A percentile compares a stretch with the other conserved stretches of the same genome.
These are phyloP conservation scores for Lynx canadensis DNA, from an alignment of 2,113 vertebrate genomes.

Conservation along the genomic window DNA sequence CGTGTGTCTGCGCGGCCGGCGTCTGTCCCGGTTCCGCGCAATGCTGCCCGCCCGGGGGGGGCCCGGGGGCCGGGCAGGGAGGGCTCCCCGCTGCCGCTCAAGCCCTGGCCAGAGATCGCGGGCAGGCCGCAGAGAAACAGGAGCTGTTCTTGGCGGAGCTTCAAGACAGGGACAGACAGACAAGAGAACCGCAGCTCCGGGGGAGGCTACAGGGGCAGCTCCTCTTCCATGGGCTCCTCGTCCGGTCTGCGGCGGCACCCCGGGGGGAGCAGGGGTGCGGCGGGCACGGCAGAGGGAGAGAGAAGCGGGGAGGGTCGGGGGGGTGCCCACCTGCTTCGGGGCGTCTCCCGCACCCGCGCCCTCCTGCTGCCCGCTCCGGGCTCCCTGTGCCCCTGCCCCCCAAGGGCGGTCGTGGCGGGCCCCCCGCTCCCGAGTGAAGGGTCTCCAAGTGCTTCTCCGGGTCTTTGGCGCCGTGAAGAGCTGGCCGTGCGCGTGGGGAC, in stretches of 20 bases:
- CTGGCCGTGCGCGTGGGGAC: background rate
- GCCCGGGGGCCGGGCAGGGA: background rate
- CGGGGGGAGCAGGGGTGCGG: fast-evolving
- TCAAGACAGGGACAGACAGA: conserved; percentile 87
- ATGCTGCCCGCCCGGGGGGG: background rate
- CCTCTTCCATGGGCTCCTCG: conserved; percentile 98
- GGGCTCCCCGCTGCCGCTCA: conserved; percentile 55
- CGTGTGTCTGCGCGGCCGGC: conserved; percentile 33
- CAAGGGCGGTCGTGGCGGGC: background rate
- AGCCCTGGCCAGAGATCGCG: conserved; percentile 63
- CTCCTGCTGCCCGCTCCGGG: too few relatives aligned
- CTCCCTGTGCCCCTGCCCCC: background rate
- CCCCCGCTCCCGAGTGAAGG: background rate
- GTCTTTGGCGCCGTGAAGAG: background rate
- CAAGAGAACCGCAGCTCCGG: conserved; percentile 76
- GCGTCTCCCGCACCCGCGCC: too few relatives aligned
- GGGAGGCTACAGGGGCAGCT: conserved; percentile 92
- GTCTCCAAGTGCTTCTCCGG: background rate
- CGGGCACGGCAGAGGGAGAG: background rate
- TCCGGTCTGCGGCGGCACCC: conserved; percentile 86
- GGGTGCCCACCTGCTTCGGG: too few relatives aligned
- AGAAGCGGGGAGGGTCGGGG: background rate
- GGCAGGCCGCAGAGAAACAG: conserved; percentile 84
- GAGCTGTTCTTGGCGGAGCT: conserved; percentile 88
- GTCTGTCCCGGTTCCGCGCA: conserved; percentile 53